Evolutionary conservation across 2,113 vertebrate genomes (phyloP).

Genomic region (Istiophorus platypterus): DNA sequence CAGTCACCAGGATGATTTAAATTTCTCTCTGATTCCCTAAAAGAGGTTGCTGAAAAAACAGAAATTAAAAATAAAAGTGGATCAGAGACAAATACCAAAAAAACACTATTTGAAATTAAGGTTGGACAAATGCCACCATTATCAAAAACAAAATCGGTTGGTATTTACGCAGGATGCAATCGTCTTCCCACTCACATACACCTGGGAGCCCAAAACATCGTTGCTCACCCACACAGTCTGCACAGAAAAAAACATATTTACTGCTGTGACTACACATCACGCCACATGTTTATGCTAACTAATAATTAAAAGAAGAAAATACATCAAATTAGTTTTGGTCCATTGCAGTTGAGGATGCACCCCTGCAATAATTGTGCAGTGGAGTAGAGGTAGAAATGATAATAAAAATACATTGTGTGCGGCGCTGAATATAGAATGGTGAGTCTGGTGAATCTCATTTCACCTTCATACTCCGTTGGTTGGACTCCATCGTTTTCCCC

Average conservation of each 20-base stretch:
- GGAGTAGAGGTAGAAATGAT: background rate
- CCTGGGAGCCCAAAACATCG: slow-evolving; percentile 14
- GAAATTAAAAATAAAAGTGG: slow-evolving; percentile 19
- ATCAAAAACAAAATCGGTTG: slow-evolving; percentile 41
- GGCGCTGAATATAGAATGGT: background rate
- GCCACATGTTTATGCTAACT: background rate
- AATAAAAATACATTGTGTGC: background rate
- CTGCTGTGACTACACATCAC: slow-evolving; percentile 1
- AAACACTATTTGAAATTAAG: slow-evolving; percentile 12
- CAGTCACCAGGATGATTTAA: slow-evolving; percentile 12
- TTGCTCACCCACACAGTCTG: background rate
- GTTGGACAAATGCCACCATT: slow-evolving; percentile 35
- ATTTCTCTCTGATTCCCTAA: slow-evolving; percentile 2
- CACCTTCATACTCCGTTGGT: background rate
- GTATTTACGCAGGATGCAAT: slow-evolving; percentile 31
- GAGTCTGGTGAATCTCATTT: background rate
- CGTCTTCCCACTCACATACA: slow-evolving; percentile 45
- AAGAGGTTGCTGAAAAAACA: background rate
- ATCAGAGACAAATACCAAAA: slow-evolving; percentile 25
- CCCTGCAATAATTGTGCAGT: background rate
- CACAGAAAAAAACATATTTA: background rate
- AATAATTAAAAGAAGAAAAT: background rate
- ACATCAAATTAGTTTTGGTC: slow-evolving; percentile 12
- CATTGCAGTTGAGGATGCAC: background rate
- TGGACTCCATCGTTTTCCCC: background rate